phyloP scores from a whole-genome alignment of 2,888 invertebrate genomes.

The Tetragnatha montana region DNA sequence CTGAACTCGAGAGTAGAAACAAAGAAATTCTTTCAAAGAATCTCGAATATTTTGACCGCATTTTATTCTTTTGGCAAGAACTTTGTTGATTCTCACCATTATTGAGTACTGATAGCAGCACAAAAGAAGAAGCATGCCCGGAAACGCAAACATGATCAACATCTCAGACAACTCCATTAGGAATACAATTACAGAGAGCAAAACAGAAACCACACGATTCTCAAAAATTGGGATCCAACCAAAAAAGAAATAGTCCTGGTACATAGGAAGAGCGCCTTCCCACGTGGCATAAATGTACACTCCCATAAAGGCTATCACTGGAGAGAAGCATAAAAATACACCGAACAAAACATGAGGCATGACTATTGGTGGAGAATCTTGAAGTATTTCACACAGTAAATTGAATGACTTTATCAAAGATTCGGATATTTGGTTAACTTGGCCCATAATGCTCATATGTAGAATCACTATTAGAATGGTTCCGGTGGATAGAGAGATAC shows the following conservation, averaged over 20 bases:
- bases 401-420: conserved; percentile 28
- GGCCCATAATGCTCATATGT: conserved; percentile 12
- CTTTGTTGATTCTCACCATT: conserved; percentile 20
- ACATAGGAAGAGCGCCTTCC: not conserved
- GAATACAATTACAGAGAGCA: not conserved
- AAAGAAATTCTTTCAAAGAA: conserved; percentile 31
- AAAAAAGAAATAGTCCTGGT: conserved; percentile 41
- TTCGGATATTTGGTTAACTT: not conserved
- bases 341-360: conserved; percentile 15
- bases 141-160: conserved; percentile 24
- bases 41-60: not conserved
- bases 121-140: conserved; percentile 28
- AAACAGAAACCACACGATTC: not conserved
- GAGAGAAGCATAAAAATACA: conserved; percentile 4
- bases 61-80: conserved; percentile 31
- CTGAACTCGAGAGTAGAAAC: conserved; percentile 13
- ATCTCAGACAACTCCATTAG: conserved; percentile 31
- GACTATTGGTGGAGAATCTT: not conserved
- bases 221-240: not conserved
- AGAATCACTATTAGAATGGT: conserved; percentile 6
- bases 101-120: conserved; percentile 46
- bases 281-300: conserved; percentile 6
- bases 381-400: not conserved
- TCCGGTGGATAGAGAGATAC: conserved; percentile 32
- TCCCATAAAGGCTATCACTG: not conserved